Base-by-base conservation (phyloP, 2,113 vertebrate genomes). In the Sakesphorus luctuosus region DNA sequence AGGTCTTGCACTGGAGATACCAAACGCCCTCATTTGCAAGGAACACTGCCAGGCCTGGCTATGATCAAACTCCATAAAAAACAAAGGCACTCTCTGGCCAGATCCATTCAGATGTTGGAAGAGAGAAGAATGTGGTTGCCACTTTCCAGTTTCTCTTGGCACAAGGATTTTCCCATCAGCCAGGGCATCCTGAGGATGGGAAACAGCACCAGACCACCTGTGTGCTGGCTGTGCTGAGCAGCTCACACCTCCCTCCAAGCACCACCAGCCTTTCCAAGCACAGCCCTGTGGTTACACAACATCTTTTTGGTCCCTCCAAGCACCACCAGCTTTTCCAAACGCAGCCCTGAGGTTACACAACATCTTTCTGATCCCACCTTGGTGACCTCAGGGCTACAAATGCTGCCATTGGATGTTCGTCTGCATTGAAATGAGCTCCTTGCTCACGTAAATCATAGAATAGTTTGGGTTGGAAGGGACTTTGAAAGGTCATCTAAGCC, bases 111-210 rank as follows among this genome's bases (percentile, higher is more conserved):
- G 33, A 26, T 63, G 76, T 43, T 44, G 92, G 86, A 44, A 90
- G 55, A 84, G 43, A 4, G 7, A 86, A 73, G 80, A 58, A 92
- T 36, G 76, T 21, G 40, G 56, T 63, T 74, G 61, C 68, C 80
- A 71, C 83, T 96, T 95, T 7, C 90, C 91, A 84, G 43, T 78
- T 94, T 88, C 79, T 84, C 52, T 92, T 92, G 93, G 94, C 86
- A 71, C 56, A 4, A 67, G 68, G 65, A 52, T 84, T 95, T 94
- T 94, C 91, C 72, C 36, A 0, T 14, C 73, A 62, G 16, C 25
- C 76, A 53, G 87, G 58, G 46, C 58, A 73, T 63, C 33, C 63
- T 1, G 3, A 62, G 63, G 43, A 63, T 36, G 84, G 72, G 95
- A 66, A 91, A 8, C 0, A 9, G 43, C 1, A 8, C 69, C 0